A percentile compares a stretch with the other conserved stretches of the same genome.
phyloP scores from a whole-genome alignment of 2,113 vertebrate species.

The Passer montanus region DNA sequence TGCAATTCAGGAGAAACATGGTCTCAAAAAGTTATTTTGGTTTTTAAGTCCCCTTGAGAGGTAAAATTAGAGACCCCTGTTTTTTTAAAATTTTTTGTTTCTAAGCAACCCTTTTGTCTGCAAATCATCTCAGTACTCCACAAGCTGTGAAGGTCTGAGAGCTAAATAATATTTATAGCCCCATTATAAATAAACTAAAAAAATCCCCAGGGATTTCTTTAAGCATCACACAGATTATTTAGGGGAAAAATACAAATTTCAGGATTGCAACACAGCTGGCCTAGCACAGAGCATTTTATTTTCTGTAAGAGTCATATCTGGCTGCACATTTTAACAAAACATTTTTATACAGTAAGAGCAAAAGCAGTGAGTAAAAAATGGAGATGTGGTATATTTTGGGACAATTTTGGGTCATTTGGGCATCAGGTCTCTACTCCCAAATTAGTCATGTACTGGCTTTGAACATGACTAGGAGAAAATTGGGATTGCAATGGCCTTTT shows the following conservation, averaged over 20 bases:
- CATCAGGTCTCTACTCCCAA: neutral
- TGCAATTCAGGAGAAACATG: neutral
- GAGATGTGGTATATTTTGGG: neutral
- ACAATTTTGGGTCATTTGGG: neutral
- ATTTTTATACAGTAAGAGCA: neutral
- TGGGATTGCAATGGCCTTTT: fast-evolving
- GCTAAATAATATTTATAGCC: neutral
- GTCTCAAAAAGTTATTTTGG: neutral
- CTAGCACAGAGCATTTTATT: neutral
- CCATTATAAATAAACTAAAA: neutral
- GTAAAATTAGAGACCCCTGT: neutral
- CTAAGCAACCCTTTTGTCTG: neutral
- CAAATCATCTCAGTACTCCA: neutral
- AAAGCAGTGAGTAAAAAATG: neutral
- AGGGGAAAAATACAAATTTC: neutral
- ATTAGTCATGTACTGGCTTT: neutral
- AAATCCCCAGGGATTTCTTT: fast-evolving
- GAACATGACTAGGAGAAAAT: neutral
- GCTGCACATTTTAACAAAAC: neutral
- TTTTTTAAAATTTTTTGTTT: neutral
- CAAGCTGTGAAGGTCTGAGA: neutral
- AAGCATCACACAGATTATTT: neutral
- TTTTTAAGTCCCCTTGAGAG: neutral
- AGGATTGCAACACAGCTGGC: neutral
- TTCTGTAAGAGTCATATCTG: neutral